Percentiles rank a stretch among this genome's conserved stretches.
phyloP scores from a whole-genome alignment of 2,113 vertebrate species.

The Sphaerodactylus townsendi region DNA sequence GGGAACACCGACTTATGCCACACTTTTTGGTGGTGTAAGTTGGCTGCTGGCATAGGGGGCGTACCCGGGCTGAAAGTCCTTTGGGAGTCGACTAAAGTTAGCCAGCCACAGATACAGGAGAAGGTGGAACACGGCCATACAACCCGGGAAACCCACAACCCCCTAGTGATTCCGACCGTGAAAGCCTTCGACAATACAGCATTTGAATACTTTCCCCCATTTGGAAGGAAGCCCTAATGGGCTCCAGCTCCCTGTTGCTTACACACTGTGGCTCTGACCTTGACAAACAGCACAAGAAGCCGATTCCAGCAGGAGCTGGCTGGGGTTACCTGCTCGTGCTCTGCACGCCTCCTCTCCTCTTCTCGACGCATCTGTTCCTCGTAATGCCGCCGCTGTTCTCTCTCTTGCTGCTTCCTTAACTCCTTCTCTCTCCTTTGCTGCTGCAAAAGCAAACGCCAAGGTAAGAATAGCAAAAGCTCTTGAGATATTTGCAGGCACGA shows the following conservation, averaged over 20 bases:
- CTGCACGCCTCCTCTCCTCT: slow-evolving; percentile 92
- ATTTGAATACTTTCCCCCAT: neutral
- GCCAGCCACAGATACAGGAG: no score
- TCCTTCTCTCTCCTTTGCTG: slow-evolving; percentile 96
- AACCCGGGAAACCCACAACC: no score
- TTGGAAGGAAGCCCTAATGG: neutral
- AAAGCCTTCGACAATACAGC: no score
- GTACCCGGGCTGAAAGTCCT: no score
- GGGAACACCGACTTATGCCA: no score
- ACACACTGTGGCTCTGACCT: neutral
- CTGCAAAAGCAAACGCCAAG: slow-evolving; percentile 62
- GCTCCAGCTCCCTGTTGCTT: neutral
- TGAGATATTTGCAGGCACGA: neutral
- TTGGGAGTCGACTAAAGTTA: no score
- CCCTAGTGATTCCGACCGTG: no score
- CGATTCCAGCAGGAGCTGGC: accelerated
- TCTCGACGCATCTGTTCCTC: slow-evolving; percentile 95
- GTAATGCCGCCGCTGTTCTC: slow-evolving; percentile 93
- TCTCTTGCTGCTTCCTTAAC: slow-evolving; percentile 94
- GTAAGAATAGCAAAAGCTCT: slow-evolving; percentile 16
- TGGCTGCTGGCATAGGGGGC: no score
- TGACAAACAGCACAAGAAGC: neutral
- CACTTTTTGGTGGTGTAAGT: no score
- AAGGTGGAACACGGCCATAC: no score
- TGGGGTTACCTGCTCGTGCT: slow-evolving; percentile 90